Evolutionary conservation across 2,888 invertebrate species (phyloP), one percentile per base, ranked within the genome.

Genomic region (Dione vanillae): DNA sequence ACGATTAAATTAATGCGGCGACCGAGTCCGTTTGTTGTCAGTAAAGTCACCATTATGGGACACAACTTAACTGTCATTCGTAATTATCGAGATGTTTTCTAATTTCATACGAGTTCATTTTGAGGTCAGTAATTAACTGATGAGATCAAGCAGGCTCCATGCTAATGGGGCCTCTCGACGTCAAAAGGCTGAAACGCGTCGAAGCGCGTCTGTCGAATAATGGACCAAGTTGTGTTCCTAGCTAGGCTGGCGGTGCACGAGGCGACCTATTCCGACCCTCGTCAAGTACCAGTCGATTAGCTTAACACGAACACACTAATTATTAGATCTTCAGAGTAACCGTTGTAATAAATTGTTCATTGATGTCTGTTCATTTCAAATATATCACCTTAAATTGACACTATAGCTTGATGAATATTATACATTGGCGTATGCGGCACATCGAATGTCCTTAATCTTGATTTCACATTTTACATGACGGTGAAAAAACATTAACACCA

Each of bases 171-270:
- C 86, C 87, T 89, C 90, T 64, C 88, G 83, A 89, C 90, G 91
- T 92, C 91, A 92, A 92, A 92, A 89, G 87, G 89, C 89, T 89
- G 86, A 89, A 88, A 90, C 89, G 91, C 90, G 91, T 90, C 82
- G 82, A 86, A 89, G 89, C 91, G 90, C 85, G 88, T 87, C 91
- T 90, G 90, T 89, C 89, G 89, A 89, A 91, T 92, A 91, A 92
- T 90, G 88, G 89, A 80, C 85, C 84, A 83, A 88, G 87, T 88
- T 87, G 85, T 84, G 82, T 82, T 82, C 74, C 79, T 78, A 80
- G 79, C 74, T 73, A 40, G 62, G 62, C 64, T 62, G 62, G 68
- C 47, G 20, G 54, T 78, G 81, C 84, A 79, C 82, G 84, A 82
- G 79, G 84, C 83, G 88, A 89, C 88, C 90, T 82, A 84, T 76